Percentiles rank a stretch among this genome's conserved stretches.
These are phyloP conservation scores for Leucopsar rothschildi DNA, from an alignment of 2,113 vertebrate genomes.

Conservation along the genomic window DNA sequence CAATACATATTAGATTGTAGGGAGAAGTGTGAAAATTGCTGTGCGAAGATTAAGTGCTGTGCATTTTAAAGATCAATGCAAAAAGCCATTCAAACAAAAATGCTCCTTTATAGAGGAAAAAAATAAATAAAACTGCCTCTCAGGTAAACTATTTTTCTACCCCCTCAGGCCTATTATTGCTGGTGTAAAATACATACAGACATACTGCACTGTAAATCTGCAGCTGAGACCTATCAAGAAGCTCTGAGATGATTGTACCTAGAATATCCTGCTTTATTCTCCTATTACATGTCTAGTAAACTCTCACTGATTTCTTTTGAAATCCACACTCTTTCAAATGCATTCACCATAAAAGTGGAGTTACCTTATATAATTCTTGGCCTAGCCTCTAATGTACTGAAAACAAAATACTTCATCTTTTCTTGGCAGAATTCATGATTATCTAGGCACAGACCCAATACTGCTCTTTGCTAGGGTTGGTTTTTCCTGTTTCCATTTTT, in stretches of 20 bases:
- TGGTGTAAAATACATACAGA: background rate
- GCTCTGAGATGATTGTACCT: background rate
- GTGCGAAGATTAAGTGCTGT: background rate
- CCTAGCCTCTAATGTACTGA: background rate
- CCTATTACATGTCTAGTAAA: background rate
- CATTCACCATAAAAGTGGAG: background rate
- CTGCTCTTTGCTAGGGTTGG: background rate
- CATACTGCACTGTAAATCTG: background rate
- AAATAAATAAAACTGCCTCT: background rate
- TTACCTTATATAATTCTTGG: background rate
- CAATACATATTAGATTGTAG: background rate
- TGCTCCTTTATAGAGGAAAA: background rate
- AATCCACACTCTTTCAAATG: background rate
- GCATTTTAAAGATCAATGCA: background rate
- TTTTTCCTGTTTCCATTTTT: constrained; percentile 36
- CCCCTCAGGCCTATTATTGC: background rate
- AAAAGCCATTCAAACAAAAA: background rate
- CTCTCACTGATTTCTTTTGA: background rate
- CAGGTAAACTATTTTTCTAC: background rate
- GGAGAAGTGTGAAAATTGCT: background rate
- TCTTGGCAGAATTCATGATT: background rate
- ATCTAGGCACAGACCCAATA: background rate
- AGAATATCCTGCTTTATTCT: background rate
- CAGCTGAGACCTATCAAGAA: background rate
- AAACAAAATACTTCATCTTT: constrained; percentile 20